Conservation (phyloP, 2,888 invertebrate genomes). For the Nephrotoma flavescens region DNA sequence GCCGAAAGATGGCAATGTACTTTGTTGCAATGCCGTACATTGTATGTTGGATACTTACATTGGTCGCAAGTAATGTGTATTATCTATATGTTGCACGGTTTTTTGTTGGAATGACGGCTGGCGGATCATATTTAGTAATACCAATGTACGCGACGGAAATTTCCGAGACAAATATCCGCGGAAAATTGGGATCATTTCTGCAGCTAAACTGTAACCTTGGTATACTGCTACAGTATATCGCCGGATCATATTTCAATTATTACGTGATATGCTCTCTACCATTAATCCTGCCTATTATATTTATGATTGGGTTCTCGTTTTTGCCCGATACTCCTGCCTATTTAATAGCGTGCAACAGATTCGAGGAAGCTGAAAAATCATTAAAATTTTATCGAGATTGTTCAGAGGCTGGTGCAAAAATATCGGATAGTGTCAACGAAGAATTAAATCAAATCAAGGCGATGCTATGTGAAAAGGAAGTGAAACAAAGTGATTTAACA, state of each 20-base stretch:
- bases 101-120: slow-evolving; percentile 8
- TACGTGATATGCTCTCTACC: slow-evolving; percentile 19
- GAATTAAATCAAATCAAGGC: not conserved
- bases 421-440: not conserved
- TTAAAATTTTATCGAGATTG: not conserved
- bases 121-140: slow-evolving; percentile 6
- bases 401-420: not conserved
- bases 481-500: not conserved
- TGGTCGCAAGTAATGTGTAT: not conserved
- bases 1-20: slow-evolving; percentile 8
- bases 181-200: slow-evolving; percentile 13
- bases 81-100: slow-evolving; percentile 7
- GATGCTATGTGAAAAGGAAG: not conserved
- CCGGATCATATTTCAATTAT: slow-evolving; percentile 6
- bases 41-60: slow-evolving; percentile 1
- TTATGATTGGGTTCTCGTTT: slow-evolving; percentile 20
- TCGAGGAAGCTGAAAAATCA: not conserved
- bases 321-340: slow-evolving; percentile 27
- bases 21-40: slow-evolving; percentile 8
- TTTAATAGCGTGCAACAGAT: not conserved
- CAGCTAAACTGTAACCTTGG: slow-evolving; percentile 21
- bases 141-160: slow-evolving; percentile 11
- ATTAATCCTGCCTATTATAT: slow-evolving; percentile 18
- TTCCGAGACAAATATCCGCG: slow-evolving; percentile 8
- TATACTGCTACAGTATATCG: slow-evolving; percentile 20